Base-by-base conservation (phyloP, 2,113 vertebrate genomes). In the Dicerorhinus sumatrensis region DNA sequence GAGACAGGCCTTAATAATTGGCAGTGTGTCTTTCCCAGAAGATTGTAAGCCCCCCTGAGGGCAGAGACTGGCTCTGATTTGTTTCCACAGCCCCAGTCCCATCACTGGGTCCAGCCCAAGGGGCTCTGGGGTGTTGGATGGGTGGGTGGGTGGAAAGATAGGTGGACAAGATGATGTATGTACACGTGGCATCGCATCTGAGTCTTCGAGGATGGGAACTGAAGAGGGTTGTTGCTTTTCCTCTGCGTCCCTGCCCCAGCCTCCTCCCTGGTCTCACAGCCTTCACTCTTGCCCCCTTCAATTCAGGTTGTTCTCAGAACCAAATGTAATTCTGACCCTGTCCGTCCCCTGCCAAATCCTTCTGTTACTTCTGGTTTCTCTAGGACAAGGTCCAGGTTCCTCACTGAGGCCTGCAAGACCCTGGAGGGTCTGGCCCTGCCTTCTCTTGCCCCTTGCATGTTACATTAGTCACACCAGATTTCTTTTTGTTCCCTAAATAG, bases 51-150 rank as follows among this genome's bases (percentile, higher is more conserved):
- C 27, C 23, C 23, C 58, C 80, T 29, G 72, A 36, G 46, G 63
- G 17, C 23, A 39, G 73, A 51, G 23, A 3, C 69, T 31, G 29
- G 14, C 3, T n/a, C 5, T 18, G 27, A 67, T 31, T 60, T 14
- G 3, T 79, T 36, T 46, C 11, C 20, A 8, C 6, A 8, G 6
- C 23, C 17, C 89, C 51, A 72, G 58, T 39, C 12, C 16, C 8
- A 63, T 20, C 11, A 9, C 36, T 8, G 58, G 29, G 65, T 20
- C 27, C 5, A 0, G n/a, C 33, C 33, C 6, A 0, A 5, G n/a
- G 69, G 82, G 60, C 39, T 67, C 56, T 4, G 7, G 27, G 27
- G 1, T 79, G 33, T 27, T 20, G 27, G 54, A 8, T 46, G 23
- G 42, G 0, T 27, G 58, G 21, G 39, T 76, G 27, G 7, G 5